Evolutionary conservation across 2,888 invertebrate genomes (phyloP), one percentile per base, ranked within the genome.

Genomic region (Coenonympha glycerion): DNA sequence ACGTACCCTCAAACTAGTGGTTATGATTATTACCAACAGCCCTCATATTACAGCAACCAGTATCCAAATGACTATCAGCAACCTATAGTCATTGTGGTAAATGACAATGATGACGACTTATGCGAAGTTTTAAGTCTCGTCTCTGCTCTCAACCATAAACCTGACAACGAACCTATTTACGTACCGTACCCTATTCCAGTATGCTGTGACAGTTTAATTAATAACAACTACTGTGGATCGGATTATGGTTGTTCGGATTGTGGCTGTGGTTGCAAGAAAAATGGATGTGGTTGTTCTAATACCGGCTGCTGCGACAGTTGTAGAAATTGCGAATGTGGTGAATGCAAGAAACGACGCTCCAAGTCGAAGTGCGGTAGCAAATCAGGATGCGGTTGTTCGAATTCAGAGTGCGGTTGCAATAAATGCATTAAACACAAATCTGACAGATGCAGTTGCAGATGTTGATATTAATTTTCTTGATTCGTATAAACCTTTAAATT

Each of bases 61-160:
- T 41, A 50, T 26, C 22, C 46, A 13, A 41, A 40, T 26, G 40
- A 30, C 22, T 15, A 34, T 21, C 54, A 54, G 11, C 37, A 53
- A 45, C 57, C 57, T 9, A 51, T 56, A 13, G 47, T 57, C 6
- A 22, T 57, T 26, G 49, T 57, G 2, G 13, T 57, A 28, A 48
- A 55, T 13, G 36, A 37, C 3, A 22, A 39, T 3, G 37, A 47
- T 8, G 52, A 52, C 24, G 47, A 46, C n/a, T 36, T 41, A 30
- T 8, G 26, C 19, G 55, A 57, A 15, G 18, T 55, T 6, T 13
- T 55, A 28, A 34, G 50, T n/a, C 18, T 50, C 0, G 48, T 55
- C 18, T 31, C 47, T 28, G 37, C 53, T 28, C 4, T 52, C 6
- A 47, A 19, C 21, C 45, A 44, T 26, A 48, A 55, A n/a, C 28